Base-by-base conservation (phyloP, 2,797 vertebrate species). In the Dryobates pubescens region DNA sequence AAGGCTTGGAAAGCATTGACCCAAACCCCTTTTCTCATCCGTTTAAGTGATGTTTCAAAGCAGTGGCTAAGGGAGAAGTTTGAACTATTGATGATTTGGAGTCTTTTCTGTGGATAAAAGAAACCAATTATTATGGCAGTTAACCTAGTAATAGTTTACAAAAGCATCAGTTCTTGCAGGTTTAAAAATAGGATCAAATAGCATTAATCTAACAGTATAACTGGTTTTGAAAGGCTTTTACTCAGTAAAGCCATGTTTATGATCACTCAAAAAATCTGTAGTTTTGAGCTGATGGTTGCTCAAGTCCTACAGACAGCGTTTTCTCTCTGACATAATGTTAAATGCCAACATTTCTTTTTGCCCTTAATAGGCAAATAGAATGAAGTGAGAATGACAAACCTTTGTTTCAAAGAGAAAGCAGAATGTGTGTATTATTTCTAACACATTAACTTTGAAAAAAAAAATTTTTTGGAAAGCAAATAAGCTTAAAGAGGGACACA, bases 101-200 rank as follows among this genome's bases (percentile, higher is more conserved):
- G 57, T n/a, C 38, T 88, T 79, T 63, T 27, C 34, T 76, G 54
- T 26, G 24, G 15, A 34, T 86, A 22, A 76, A 79, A 81, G 43
- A 88, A 68, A 84, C 71, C 0, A 0, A 45, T 56, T 81, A 72
- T 49, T 57, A 15, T 68, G 41, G 69, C 53, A 54, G 53, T 81
- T 83, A 86, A 87, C 51, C 51, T 81, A 81, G 58, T 82, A 87
- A 87, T 29, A 89, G 32, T 41, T 86, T 79, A 45, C 20, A 58
- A 34, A 93, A 85, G 43, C 38, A 53, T 63, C 30, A 62, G 36
- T 45, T 91, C 69, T 43, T 82, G 18, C 0, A 83, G 23, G 11
- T 78, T 77, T 94, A 65, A 84, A 90, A 93, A 64, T 84, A 86
- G 65, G 58, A 84, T 86, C 24, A 86, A 38, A 29, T 67, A 32